Conservation (phyloP, 2,113 vertebrate species). For the Pangasianodon gigas region DNA sequence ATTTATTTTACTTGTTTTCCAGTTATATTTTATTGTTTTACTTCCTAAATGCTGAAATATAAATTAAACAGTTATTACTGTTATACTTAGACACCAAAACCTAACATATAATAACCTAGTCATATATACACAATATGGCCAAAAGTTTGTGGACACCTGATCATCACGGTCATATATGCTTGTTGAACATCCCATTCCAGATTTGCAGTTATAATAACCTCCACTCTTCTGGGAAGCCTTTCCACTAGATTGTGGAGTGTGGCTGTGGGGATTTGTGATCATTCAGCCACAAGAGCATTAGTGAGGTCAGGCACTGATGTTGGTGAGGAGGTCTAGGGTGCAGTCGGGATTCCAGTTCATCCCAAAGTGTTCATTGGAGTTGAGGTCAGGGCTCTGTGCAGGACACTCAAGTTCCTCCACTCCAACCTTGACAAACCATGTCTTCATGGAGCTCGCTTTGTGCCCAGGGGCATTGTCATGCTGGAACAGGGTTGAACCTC, state of each 20-base stretch:
- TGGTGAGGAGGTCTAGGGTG: not conserved
- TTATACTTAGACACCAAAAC: too few relatives aligned
- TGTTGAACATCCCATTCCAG: not conserved
- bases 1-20: not conserved
- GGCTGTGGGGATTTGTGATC: not conserved
- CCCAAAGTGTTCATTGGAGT: not conserved
- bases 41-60: too few relatives aligned
- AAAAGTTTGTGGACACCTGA: not conserved
- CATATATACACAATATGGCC: not conserved
- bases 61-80: too few relatives aligned
- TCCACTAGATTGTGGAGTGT: not conserved
- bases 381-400: not conserved
- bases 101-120: too few relatives aligned
- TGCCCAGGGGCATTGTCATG: not conserved
- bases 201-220: not conserved
- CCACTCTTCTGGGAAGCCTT: not conserved
- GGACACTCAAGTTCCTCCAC: not conserved
- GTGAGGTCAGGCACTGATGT: too few relatives aligned
- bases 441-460: not conserved
- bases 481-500: not conserved
- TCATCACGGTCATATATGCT: not conserved
- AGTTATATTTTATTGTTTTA: not conserved
- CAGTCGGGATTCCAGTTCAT: not conserved
- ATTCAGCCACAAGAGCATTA: not conserved
- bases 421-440: not conserved